phyloP scores from a whole-genome alignment of 92 coral and sea anemone species.

The Porites rus region DNA sequence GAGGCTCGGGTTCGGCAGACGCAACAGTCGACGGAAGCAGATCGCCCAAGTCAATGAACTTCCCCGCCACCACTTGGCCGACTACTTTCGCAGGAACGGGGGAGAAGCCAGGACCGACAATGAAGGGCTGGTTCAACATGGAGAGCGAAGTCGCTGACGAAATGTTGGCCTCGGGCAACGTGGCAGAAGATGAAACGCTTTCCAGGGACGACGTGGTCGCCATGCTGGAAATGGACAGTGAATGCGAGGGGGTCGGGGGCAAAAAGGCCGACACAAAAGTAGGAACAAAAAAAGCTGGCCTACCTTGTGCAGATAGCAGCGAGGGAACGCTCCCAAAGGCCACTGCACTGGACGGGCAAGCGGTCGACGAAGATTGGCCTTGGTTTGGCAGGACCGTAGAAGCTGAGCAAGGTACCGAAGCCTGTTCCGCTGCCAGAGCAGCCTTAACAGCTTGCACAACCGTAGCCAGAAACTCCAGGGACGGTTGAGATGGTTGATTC shows the following conservation, averaged over 20 bases:
- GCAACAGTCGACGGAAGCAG: too few relatives aligned
- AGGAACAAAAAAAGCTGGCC: constrained; percentile 1
- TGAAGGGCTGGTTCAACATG: too few relatives aligned
- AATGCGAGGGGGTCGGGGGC: neutral
- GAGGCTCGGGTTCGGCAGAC: too few relatives aligned
- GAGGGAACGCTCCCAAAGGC: neutral
- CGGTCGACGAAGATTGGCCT: neutral
- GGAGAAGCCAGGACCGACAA: too few relatives aligned
- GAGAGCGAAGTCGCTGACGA: neutral
- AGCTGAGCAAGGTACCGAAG: neutral
- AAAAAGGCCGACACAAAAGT: neutral
- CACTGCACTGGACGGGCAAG: neutral
- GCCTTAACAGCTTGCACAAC: neutral
- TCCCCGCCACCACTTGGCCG: constrained; percentile 6
- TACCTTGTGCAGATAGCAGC: neutral
- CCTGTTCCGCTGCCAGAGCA: neutral
- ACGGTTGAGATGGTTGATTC: neutral
- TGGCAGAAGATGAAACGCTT: neutral
- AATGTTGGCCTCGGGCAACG: neutral
- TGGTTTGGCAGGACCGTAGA: neutral
- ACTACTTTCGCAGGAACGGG: constrained; percentile 1
- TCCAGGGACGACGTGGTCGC: neutral
- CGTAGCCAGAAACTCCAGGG: neutral
- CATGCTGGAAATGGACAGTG: neutral
- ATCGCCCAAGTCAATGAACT: neutral